Evolutionary conservation across 2,113 vertebrate genomes (phyloP).

Genomic region (Larimichthys polyactis): DNA sequence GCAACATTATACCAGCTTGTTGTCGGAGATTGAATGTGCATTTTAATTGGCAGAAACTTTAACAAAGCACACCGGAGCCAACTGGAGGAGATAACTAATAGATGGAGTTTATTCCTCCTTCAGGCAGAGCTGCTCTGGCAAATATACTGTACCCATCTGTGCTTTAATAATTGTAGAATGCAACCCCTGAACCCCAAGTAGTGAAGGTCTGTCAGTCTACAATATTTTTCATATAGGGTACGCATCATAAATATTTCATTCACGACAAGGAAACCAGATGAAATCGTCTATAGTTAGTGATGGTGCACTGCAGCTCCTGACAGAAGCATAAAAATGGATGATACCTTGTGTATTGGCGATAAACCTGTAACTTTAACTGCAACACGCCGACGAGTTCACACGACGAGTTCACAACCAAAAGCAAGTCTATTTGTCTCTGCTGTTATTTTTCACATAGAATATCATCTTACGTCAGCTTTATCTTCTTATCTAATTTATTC

Average conservation of each 20-base stretch:
- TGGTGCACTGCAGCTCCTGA: background rate
- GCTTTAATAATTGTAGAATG: constrained; percentile 4
- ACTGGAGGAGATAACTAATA: background rate
- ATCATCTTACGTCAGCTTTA: too few species aligned
- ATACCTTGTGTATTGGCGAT: background rate
- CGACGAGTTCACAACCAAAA: too few species aligned
- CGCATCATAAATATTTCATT: constrained; percentile 7
- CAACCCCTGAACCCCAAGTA: constrained; percentile 16
- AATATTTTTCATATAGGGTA: background rate
- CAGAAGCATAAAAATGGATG: background rate
- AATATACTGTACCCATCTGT: background rate
- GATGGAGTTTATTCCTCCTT: background rate
- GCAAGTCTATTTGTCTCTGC: too few species aligned
- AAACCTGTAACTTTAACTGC: background rate
- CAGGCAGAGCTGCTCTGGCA: constrained; percentile 3
- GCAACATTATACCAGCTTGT: background rate
- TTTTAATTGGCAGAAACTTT: constrained; percentile 31
- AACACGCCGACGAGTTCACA: too few species aligned
- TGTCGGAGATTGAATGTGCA: background rate
- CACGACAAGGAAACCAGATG: background rate
- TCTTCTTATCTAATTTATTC: too few species aligned
- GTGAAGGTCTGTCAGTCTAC: constrained; percentile 32
- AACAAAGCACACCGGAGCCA: background rate
- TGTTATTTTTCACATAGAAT: too few species aligned
- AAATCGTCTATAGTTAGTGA: background rate